Evolutionary conservation across 2,113 vertebrate species (phyloP), one percentile per base, ranked within the genome.

Genomic region (Scomber scombrus): DNA sequence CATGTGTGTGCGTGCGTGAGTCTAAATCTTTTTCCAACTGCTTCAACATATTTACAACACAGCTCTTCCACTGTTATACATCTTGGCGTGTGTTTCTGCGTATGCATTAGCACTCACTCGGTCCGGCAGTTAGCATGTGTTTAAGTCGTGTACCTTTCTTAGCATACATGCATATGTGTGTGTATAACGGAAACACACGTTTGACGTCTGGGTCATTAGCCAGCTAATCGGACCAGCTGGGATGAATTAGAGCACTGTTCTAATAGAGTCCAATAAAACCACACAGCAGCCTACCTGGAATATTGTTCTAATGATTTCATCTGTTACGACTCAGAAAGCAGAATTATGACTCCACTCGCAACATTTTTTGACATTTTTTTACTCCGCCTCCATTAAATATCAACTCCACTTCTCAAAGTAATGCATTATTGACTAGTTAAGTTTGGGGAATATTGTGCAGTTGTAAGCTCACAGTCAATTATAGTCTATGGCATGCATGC

Each of bases 241-340:
- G 15, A 85, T 88, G 80, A 89, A 93, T 93, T 90, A 89, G 9
- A 84, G 78, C 26, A 71, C 63, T 34, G 70, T 69, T 75, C 70
- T 82, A 85, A 92, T 89, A 82, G 74, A 75, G 68, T 75, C 81
- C 78, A 86, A 89, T 93, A 91, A 89, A 91, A 78, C 67, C 52
- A 47, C 63, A 64, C 80, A 81, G 85, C 68, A 68, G 85, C 51
- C 72, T 85, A 91, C 92, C 89, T 88, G 84, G 72, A 88, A 84
- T 90, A 88, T 80, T 85, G 81, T 87, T 89, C 61, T 81, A 88
- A 89, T 92, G 91, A 91, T 90, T 95, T 93, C 89, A 93, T 89
- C 78, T 79, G 77, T 84, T 71, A 61, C 75, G 51, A 56, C 66
- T 85, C 84, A 84, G 66, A 78, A 46, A 78, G 56, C 58, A 60